Conservation (phyloP, 2,888 invertebrate species). For the Erpobdella octoculata region DNA sequence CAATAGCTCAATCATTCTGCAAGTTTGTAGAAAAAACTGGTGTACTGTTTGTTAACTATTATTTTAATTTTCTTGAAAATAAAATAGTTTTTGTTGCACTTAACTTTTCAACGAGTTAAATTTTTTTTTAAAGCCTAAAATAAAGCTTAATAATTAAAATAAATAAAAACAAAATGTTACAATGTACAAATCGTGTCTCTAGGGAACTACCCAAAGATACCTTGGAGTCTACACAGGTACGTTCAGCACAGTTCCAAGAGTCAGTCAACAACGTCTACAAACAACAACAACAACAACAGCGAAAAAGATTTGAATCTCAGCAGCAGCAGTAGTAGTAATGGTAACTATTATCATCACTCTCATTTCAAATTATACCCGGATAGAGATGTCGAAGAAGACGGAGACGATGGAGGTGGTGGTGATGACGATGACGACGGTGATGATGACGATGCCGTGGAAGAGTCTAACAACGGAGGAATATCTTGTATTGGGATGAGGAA, state of each 20-base stretch:
- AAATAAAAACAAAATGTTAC: neutral
- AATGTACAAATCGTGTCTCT: neutral
- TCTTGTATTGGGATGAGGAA: constrained; percentile 32
- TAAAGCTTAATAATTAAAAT: too few species aligned
- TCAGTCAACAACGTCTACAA: neutral
- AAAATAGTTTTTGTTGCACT: too few species aligned
- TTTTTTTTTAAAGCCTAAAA: too few species aligned
- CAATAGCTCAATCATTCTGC: too few species aligned
- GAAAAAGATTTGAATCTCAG: neutral
- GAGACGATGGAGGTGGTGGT: neutral
- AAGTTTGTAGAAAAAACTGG: too few species aligned
- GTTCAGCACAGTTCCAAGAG: neutral
- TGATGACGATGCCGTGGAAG: constrained; percentile 8
- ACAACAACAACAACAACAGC: neutral
- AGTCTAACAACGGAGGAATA: neutral
- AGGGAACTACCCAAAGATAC: constrained; percentile 6
- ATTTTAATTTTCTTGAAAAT: too few species aligned
- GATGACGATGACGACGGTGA: neutral
- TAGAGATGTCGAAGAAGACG: neutral
- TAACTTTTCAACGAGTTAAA: too few species aligned
- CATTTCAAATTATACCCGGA: neutral
- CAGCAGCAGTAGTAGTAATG: neutral
- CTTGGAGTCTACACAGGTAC: neutral
- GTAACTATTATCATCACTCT: neutral
- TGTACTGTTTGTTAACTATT: too few species aligned